phyloP scores from a whole-genome alignment of 2,888 invertebrate genomes.

The Epirrhoe tristata region DNA sequence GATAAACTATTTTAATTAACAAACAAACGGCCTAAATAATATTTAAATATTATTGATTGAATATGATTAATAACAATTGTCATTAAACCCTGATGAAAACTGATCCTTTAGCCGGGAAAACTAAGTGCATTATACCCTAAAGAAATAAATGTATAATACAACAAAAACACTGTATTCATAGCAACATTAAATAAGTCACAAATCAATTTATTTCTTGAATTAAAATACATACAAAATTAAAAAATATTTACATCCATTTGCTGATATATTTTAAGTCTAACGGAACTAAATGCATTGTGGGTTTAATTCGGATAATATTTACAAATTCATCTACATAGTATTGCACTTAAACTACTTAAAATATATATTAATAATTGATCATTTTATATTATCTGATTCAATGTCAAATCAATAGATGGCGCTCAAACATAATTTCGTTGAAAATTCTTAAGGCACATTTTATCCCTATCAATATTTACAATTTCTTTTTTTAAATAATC shows the following conservation, averaged over 20 bases:
- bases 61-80: no score
- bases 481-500: constrained; percentile 7
- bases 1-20: no score
- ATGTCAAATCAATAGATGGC: constrained; percentile 13
- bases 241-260: constrained; percentile 69
- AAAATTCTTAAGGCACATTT: constrained; percentile 19
- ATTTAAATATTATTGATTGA: no score
- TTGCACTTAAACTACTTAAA: constrained; percentile 45
- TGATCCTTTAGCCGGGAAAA: no score
- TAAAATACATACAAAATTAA: constrained; percentile 46
- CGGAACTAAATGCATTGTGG: constrained; percentile 73
- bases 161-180: not conserved
- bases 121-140: no score
- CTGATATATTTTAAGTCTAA: constrained; percentile 50
- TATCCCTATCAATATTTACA: constrained; percentile 14
- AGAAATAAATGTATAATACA: not conserved
- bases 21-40: no score
- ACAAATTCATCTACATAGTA: constrained; percentile 47
- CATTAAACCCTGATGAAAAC: no score
- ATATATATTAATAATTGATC: constrained; percentile 18
- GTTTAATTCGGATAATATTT: constrained; percentile 45
- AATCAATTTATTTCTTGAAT: constrained; percentile 64
- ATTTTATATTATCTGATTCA: not conserved
- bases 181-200: constrained; percentile 47
- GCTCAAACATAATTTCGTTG: constrained; percentile 20